Evolutionary conservation across 2,888 invertebrate species (phyloP), one percentile per base, ranked within the genome.

Genomic region (Epistrophe eligans): DNA sequence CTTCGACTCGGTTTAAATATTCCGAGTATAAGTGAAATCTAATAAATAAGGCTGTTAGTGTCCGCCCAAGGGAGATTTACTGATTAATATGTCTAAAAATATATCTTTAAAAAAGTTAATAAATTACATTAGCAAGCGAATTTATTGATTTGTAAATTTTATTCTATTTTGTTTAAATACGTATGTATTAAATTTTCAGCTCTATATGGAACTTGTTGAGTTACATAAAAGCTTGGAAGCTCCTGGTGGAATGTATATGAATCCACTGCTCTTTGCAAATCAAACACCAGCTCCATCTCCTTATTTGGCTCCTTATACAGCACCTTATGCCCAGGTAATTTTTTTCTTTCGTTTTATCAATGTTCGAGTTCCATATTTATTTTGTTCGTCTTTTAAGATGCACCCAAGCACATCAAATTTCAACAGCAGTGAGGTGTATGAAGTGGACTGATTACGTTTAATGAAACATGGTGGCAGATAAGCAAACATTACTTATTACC

Each of bases 161-260:
- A 7, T 15, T 43, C 15, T 43, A 5, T 50, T 19, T n/a, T 19
- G 17, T n/a, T 3, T n/a, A 15, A 15, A 28, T 40, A 58, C 19
- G 17, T 5, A 35, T 11, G 15, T 5, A 5, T n/a, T 58, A 5
- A 7, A 38, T 58, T 77, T 81, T 71, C 67, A 90, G 90, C 77
- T 93, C 90, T 93, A 93, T 88, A 92, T 92, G 88, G 92, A 92
- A 88, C 89, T 93, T 58, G 79, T 93, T 24, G 89, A 90, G 43
- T 79, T 93, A 67, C 92, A 92, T 82, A 88, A 90, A 32, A 91
- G 91, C 72, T 89, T 93, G 62, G 90, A 90, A 48, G 91, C 92
- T 82, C 92, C 92, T 24, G 91, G 91, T 74, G 92, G 92, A 67
- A 91, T 92, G 91, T 92, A 92, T 70, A 91, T 92, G 91, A 92